Base-by-base conservation (phyloP, 2,888 invertebrate genomes). In the Glaucopsyche alexis region DNA sequence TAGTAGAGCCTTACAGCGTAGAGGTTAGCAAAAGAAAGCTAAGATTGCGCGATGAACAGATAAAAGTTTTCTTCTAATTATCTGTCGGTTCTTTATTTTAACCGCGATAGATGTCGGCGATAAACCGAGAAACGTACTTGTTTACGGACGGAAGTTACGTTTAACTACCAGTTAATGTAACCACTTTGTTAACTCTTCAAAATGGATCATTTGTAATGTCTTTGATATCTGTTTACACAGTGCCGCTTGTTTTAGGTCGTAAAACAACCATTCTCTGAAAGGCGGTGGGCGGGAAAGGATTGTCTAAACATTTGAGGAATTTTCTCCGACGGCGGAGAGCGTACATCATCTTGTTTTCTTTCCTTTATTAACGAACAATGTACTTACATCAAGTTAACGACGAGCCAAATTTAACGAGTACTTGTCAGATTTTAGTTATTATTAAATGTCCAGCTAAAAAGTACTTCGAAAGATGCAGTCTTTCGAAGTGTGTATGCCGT, bases 11-110 rank as follows among this genome's bases (percentile, higher is more conserved):
- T n/a, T 29, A 29, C 29, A 29, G 29, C 5, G n/a, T n/a, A n/a
- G n/a, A 19, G 16, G 55, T 9, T 52, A 67, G 45, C 47, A 45
- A 47, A 72, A 50, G 66, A 52, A 67, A 72, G 66, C 52, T 16
- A 19, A 72, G 65, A 42, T 66, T 11, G 64, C 55, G 49, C 71
- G 76, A 74, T 73, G 72, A 50, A 45, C 67, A 73, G 75, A 76
- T 76, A 76, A 72, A 72, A 50, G 70, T 65, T 72, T 74, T 74
- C 71, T 72, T 74, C 66, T 72, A 71, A 74, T 74, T 71, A 65
- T 67, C 72, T 50, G 52, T 8, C 50, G 16, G 60, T 60, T 60
- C 38, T 60, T 69, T 70, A 73, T 74, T 71, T 66, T 38, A 72
- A 52, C 16, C 52, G 72, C 65, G 49, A 47, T 65, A 14, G 72